These are phyloP conservation scores for Gastracanthus pulcherrimus DNA, from an alignment of 2,888 invertebrate genomes.

Conservation along the genomic window DNA sequence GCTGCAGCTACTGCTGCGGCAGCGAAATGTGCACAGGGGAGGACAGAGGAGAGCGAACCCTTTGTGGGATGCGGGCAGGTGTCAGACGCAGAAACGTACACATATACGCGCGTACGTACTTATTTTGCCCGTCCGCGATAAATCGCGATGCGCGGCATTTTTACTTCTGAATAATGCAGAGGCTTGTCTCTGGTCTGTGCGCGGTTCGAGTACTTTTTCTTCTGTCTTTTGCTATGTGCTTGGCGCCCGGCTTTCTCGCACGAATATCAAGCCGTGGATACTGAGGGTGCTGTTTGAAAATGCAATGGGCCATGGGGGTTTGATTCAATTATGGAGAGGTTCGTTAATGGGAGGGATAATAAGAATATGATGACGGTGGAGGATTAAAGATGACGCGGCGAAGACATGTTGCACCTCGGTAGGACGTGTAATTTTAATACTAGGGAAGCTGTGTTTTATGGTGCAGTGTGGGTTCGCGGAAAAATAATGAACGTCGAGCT, in stretches of 20 bases:
- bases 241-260: neutral
- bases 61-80: constrained; percentile 31
- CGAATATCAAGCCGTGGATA: neutral
- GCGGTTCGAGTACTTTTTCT: neutral
- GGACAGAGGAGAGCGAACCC: neutral
- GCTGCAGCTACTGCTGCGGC: neutral
- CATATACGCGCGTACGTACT: neutral
- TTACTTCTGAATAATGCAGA: constrained; percentile 30
- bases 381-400: neutral
- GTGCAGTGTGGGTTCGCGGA: neutral
- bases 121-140: constrained; percentile 16
- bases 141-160: constrained; percentile 26
- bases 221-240: neutral
- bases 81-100: constrained; percentile 32
- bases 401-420: neutral
- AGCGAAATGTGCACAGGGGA: constrained; percentile 11
- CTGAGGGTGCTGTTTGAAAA: neutral
- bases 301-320: neutral
- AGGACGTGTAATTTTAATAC: neutral
- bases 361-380: neutral
- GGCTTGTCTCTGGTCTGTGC: neutral
- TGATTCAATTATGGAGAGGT: constrained; percentile 11
- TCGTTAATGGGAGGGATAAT: neutral
- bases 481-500: neutral
- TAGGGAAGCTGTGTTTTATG: neutral